Conservation (phyloP, 2,888 invertebrate genomes). For the Acholoe squamosa region DNA sequence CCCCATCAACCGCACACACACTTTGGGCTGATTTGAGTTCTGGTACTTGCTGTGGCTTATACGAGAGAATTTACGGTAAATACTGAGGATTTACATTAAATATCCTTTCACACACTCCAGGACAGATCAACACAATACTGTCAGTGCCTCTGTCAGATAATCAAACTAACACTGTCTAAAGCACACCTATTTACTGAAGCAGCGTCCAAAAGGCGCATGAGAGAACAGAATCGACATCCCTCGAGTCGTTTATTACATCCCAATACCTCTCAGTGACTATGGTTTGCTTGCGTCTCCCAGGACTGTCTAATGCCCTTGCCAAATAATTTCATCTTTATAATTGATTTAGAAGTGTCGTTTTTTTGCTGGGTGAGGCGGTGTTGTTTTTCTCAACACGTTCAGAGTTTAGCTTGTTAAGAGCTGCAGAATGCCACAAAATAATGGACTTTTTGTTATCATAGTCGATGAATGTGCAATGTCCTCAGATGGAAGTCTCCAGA, state of each 20-base stretch:
- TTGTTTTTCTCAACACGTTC: background rate
- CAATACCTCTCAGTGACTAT: background rate
- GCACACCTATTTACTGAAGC: background rate
- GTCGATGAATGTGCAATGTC: too few species aligned
- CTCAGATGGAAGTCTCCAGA: too few species aligned
- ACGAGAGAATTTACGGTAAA: too few species aligned
- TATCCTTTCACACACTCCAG: too few species aligned
- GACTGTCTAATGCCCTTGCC: slow-evolving; percentile 1
- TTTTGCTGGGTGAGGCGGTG: background rate
- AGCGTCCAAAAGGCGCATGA: background rate
- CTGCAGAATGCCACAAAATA: background rate
- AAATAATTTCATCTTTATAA: slow-evolving; percentile 57
- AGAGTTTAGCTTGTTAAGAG: background rate
- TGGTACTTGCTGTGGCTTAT: too few species aligned
- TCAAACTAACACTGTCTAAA: slow-evolving; percentile 25
- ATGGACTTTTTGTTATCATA: too few species aligned
- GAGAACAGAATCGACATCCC: background rate
- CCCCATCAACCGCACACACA: too few species aligned
- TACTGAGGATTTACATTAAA: too few species aligned
- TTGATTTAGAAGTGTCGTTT: slow-evolving; percentile 45
- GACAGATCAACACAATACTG: background rate
- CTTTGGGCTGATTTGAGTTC: too few species aligned
- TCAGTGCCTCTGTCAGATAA: background rate
- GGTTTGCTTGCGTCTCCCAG: background rate
- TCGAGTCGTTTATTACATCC: background rate